Percentiles rank a stretch among this genome's conserved stretches.
Evolutionary conservation across 2,888 invertebrate species (phyloP).

Genomic region (Lycia hirtaria): DNA sequence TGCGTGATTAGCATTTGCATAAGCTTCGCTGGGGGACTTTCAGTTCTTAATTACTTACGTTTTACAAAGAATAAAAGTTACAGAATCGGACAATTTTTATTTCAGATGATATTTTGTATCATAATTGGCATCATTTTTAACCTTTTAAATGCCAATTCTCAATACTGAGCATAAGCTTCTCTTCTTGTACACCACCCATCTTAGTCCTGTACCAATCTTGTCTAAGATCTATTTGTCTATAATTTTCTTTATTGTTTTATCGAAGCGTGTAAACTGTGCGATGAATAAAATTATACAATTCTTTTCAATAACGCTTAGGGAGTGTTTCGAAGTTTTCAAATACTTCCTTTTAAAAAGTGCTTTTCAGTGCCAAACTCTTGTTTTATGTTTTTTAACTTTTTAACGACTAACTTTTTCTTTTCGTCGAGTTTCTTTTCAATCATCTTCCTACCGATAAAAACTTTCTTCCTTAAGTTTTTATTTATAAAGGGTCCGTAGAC

Average conservation of each 20-base stretch:
- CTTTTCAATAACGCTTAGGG: conserved; percentile 19
- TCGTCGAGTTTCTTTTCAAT: conserved; percentile 33
- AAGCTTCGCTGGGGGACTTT: conserved; percentile 54
- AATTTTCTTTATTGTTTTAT: background rate
- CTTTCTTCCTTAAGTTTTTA: conserved; percentile 28
- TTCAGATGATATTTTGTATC: background rate
- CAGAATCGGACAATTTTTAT: conserved; percentile 7
- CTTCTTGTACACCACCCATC: too few relatives aligned
- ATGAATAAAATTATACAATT: conserved; percentile 27
- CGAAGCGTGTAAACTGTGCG: conserved; percentile 31
- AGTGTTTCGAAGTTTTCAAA: conserved; percentile 20
- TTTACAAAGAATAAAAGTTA: conserved; percentile 29
- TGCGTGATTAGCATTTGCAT: conserved; percentile 69
- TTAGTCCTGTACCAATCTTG: too few relatives aligned
- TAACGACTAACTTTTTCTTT: conserved; percentile 36
- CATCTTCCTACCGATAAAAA: conserved; percentile 34
- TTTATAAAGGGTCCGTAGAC: conserved; percentile 18
- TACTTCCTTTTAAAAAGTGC: conserved; percentile 16
- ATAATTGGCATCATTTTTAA: background rate
- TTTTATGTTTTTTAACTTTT: conserved; percentile 38
- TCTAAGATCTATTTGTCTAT: too few relatives aligned
- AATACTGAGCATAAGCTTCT: too few relatives aligned
- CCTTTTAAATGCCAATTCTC: too few relatives aligned
- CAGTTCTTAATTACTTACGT: conserved; percentile 57
- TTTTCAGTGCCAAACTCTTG: conserved; percentile 31